Percentiles rank a stretch among this genome's conserved stretches.
Conservation (phyloP, 2,888 invertebrate genomes). For the Teinopalpus imperialis region DNA sequence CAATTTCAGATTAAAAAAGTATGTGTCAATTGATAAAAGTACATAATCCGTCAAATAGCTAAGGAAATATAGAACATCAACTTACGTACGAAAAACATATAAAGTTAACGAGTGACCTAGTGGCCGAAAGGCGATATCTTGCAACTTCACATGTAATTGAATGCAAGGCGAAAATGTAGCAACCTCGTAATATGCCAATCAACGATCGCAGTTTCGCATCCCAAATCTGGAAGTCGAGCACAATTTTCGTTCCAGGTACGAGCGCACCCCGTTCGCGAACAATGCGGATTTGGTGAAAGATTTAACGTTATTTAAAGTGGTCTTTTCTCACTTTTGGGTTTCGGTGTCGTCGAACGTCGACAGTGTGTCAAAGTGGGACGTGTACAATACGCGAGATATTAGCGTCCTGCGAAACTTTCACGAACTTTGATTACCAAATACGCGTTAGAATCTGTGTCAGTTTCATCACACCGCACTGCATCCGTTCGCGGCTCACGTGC, state of each 20-base stretch:
- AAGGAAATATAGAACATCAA: neutral
- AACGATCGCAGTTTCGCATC: constrained; percentile 71
- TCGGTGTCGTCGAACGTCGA: constrained; percentile 72
- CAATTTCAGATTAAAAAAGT: constrained; percentile 7
- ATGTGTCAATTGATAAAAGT: constrained; percentile 1
- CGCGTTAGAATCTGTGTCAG: constrained; percentile 81
- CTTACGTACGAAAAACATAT: constrained; percentile 1
- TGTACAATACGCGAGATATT: constrained; percentile 68
- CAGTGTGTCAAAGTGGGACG: constrained; percentile 68
- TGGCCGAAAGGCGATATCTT: constrained; percentile 64
- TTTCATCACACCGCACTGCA: constrained; percentile 77
- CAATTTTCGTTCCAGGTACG: constrained; percentile 58
- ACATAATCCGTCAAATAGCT: neutral
- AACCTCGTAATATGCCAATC: constrained; percentile 73
- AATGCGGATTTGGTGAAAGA: constrained; percentile 59
- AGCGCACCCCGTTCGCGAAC: constrained; percentile 51
- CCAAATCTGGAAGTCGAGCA: constrained; percentile 71
- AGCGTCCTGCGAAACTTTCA: constrained; percentile 79
- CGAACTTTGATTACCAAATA: constrained; percentile 80
- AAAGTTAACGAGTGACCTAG: constrained; percentile 60
- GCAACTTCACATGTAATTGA: constrained; percentile 74
- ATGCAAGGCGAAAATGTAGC: constrained; percentile 77
- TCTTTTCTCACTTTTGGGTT: constrained; percentile 64
- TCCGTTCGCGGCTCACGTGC: constrained; percentile 64
- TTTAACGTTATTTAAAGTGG: constrained; percentile 47